Conservation (phyloP, 2,113 vertebrate genomes). For the Hypomesus transpacificus region DNA sequence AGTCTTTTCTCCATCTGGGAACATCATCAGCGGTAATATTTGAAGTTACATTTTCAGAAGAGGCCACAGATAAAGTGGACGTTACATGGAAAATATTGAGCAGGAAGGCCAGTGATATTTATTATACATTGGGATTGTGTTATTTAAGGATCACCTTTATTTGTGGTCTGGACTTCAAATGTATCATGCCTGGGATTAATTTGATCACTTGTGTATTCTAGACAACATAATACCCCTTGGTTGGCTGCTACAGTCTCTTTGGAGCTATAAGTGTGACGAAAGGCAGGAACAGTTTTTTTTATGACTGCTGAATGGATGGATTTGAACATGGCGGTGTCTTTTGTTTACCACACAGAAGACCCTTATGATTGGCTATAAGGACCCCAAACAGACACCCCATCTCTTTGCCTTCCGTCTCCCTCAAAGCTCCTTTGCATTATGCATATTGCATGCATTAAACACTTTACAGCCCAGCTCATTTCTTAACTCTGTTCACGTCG, state of each 20-base stretch:
- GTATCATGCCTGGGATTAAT: too few species aligned
- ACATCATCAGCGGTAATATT: too few species aligned
- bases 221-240: background rate
- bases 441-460: conserved; percentile 32
- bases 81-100: too few species aligned
- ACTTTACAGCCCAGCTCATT: conserved; percentile 29
- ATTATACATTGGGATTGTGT: too few species aligned
- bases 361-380: background rate
- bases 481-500: background rate
- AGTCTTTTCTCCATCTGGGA: background rate
- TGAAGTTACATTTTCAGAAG: too few species aligned
- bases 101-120: too few species aligned
- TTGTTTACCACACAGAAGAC: background rate
- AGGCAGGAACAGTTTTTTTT: background rate
- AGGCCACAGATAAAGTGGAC: too few species aligned
- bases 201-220: background rate
- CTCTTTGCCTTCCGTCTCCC: background rate
- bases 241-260: background rate
- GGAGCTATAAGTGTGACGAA: background rate
- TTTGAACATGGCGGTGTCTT: background rate
- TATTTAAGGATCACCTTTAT: too few species aligned
- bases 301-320: background rate
- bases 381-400: background rate
- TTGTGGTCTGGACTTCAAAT: too few species aligned
- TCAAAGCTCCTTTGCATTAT: background rate